Evolutionary conservation across 2,888 invertebrate genomes (phyloP).

Genomic region (Anthophora plumipes): DNA sequence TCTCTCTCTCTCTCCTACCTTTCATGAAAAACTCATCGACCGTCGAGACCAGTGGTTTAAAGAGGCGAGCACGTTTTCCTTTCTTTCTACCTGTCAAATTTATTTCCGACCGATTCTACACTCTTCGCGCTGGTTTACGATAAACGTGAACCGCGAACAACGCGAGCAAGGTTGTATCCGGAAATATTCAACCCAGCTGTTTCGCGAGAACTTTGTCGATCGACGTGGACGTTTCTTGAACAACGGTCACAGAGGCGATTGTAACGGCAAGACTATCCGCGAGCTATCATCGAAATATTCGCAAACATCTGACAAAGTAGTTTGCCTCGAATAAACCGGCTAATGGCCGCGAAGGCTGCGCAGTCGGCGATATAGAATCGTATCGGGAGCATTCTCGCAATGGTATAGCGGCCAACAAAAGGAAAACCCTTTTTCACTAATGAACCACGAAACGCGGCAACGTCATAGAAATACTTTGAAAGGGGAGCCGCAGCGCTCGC

Average conservation of each 20-base stretch:
- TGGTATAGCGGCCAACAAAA: conserved; percentile 71
- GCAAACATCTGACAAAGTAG: conserved; percentile 59
- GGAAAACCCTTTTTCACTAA: conserved; percentile 74
- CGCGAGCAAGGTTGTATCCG: too few species aligned
- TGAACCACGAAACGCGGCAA: conserved; percentile 75
- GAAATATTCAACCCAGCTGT: too few species aligned
- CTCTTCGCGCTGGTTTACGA: neutral
- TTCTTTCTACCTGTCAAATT: neutral
- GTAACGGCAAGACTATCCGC: conserved; percentile 13
- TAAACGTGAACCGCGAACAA: neutral
- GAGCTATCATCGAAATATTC: conserved; percentile 54
- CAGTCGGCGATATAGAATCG: conserved; percentile 67
- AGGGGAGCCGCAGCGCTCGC: conserved; percentile 63
- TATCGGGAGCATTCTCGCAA: conserved; percentile 65
- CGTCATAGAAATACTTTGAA: conserved; percentile 76
- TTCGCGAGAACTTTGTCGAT: neutral
- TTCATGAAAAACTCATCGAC: neutral
- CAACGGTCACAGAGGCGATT: neutral
- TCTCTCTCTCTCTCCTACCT: neutral
- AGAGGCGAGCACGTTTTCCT: neutral
- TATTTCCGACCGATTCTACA: neutral
- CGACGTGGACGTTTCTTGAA: neutral
- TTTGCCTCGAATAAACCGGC: conserved; percentile 65
- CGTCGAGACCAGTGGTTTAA: neutral
- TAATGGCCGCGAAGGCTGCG: conserved; percentile 67